Evolutionary conservation across 2,113 vertebrate genomes (phyloP).

Genomic region (Leptobrachium leishanense): DNA sequence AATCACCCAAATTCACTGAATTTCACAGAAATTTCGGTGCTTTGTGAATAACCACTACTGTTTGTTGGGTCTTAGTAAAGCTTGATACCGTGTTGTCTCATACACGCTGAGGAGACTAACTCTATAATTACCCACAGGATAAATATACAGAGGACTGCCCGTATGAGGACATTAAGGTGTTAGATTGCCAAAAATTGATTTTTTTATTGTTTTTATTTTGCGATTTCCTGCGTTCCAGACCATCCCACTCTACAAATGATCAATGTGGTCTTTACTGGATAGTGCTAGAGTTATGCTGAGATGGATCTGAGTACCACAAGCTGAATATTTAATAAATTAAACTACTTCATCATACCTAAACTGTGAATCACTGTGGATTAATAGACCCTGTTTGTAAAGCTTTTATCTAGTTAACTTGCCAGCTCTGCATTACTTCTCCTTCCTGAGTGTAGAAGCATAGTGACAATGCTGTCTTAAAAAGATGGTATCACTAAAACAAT

Average conservation of each 20-base stretch:
- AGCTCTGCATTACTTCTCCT: background rate
- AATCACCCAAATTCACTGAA: too few relatives aligned
- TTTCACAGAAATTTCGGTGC: too few relatives aligned
- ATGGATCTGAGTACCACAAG: slow-evolving; percentile 42
- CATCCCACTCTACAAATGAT: slow-evolving; percentile 42
- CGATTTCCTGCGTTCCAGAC: slow-evolving; percentile 44
- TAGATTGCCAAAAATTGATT: too few relatives aligned
- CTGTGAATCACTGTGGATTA: slow-evolving; percentile 1
- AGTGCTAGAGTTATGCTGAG: slow-evolving; percentile 23
- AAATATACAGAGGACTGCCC: too few relatives aligned
- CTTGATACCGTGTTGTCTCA: too few relatives aligned
- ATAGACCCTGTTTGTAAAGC: background rate
- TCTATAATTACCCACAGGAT: too few relatives aligned
- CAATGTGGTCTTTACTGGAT: slow-evolving; percentile 10
- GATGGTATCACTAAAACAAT: too few relatives aligned
- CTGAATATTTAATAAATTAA: slow-evolving; percentile 3
- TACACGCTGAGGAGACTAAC: too few relatives aligned
- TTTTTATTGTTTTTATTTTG: slow-evolving; percentile 15
- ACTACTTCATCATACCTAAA: slow-evolving; percentile 36
- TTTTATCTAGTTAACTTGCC: slow-evolving; percentile 3
- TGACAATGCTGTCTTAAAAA: too few relatives aligned
- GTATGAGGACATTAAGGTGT: too few relatives aligned
- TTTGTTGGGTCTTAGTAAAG: too few relatives aligned
- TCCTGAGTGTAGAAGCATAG: background rate
- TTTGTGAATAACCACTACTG: too few relatives aligned